These are phyloP conservation scores for Melanophora roralis DNA, from an alignment of 2,888 invertebrate genomes.

Conservation along the genomic window DNA sequence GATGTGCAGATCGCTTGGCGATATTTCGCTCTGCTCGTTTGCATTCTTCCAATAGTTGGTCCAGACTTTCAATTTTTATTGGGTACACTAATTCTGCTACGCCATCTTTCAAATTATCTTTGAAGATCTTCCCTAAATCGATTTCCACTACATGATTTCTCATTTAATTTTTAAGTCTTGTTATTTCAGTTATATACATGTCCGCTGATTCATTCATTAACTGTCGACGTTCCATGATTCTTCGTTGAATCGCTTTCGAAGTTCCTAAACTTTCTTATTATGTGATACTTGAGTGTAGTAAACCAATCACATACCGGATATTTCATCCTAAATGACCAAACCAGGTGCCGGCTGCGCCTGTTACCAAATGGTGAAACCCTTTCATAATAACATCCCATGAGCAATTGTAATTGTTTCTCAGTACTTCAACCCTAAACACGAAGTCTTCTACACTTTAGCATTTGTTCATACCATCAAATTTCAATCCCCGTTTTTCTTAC, in stretches of 20 bases:
- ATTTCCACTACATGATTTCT: neutral
- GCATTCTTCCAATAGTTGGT: constrained; percentile 9
- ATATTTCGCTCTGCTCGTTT: neutral
- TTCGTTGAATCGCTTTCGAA: neutral
- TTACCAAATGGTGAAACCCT: constrained; percentile 21
- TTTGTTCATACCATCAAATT: too few relatives aligned
- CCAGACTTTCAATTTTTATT: neutral
- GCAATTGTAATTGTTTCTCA: neutral
- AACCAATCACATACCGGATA: constrained; percentile 2
- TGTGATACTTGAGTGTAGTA: neutral
- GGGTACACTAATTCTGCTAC: constrained; percentile 9
- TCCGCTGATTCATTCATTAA: neutral
- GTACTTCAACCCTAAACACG: too few relatives aligned
- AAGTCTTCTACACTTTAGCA: too few relatives aligned
- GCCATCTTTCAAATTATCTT: neutral
- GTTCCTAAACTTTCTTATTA: neutral
- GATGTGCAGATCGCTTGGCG: neutral
- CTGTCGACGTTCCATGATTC: constrained; percentile 4
- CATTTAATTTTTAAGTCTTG: constrained; percentile 1
- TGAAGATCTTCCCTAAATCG: neutral
- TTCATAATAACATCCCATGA: constrained; percentile 10
- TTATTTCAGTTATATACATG: neutral
- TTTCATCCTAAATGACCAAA: neutral
- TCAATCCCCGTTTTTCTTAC: too few relatives aligned
- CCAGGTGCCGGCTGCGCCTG: neutral